Percentiles rank a stretch among this genome's conserved stretches.
Conservation (phyloP, 2,113 vertebrate genomes). For the Toxotes jaculatrix region DNA sequence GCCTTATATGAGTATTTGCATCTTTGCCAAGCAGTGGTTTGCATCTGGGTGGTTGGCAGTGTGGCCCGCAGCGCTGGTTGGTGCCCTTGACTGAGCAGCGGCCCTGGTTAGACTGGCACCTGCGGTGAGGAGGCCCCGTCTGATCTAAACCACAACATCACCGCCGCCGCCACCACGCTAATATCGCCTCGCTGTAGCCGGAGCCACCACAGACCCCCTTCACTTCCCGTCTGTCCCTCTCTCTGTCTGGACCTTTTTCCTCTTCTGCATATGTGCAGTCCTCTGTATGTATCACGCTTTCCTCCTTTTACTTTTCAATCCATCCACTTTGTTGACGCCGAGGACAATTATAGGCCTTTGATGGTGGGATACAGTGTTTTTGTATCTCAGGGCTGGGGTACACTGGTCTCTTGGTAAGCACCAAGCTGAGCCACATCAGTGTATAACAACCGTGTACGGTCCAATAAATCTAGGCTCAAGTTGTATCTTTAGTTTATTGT, state of each 20-base stretch:
- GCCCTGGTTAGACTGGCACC: constrained; percentile 70
- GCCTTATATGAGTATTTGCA: constrained; percentile 53
- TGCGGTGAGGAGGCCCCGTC: constrained; percentile 69
- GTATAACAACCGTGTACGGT: constrained; percentile 11
- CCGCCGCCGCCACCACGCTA: constrained; percentile 50
- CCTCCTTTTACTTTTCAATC: constrained; percentile 34
- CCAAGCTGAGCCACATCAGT: constrained; percentile 13
- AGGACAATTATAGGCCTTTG: constrained; percentile 60
- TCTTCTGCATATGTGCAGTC: constrained; percentile 21
- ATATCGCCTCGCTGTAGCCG: constrained; percentile 36
- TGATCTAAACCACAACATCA: constrained; percentile 67
- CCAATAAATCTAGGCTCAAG: constrained; percentile 16
- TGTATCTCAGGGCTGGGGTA: constrained; percentile 28
- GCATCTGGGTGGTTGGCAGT: constrained; percentile 48
- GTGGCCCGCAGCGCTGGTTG: not conserved
- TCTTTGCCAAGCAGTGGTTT: constrained; percentile 62
- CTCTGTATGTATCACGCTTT: constrained; percentile 18
- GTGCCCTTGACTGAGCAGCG: constrained; percentile 62
- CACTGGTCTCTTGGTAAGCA: constrained; percentile 23
- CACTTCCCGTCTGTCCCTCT: constrained; percentile 26
- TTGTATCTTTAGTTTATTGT: constrained; percentile 15
- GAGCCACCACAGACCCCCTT: constrained; percentile 65
- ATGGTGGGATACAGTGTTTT: constrained; percentile 48
- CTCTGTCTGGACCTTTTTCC: constrained; percentile 45
- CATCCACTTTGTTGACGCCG: constrained; percentile 63